These are phyloP conservation scores for Lucinisca nassula DNA, from an alignment of 2,888 invertebrate species.

Conservation along the genomic window DNA sequence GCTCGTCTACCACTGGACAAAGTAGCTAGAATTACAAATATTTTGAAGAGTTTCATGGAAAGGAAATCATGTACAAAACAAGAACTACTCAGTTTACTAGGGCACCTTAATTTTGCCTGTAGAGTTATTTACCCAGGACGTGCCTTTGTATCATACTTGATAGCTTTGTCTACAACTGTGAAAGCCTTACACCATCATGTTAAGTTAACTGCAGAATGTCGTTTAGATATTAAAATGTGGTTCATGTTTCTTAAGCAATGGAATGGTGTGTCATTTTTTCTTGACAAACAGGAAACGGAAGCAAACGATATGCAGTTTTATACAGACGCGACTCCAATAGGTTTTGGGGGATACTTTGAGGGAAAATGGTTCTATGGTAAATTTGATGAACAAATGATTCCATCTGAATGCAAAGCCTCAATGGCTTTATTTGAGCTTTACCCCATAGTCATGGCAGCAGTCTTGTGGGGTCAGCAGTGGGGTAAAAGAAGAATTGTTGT, in stretches of 20 bases:
- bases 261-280: constrained; percentile 40
- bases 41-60: constrained; percentile 15
- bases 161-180: constrained; percentile 32
- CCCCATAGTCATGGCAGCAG: constrained; percentile 49
- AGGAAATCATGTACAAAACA: constrained; percentile 49
- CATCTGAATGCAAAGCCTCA: background rate
- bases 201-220: constrained; percentile 31
- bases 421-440: constrained; percentile 44
- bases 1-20: constrained; percentile 50
- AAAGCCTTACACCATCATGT: constrained; percentile 38
- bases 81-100: constrained; percentile 40
- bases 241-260: constrained; percentile 23
- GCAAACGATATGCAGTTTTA: background rate
- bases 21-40: constrained; percentile 22
- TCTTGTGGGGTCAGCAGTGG: constrained; percentile 32
- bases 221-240: constrained; percentile 50
- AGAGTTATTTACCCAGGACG: constrained; percentile 53
- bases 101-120: constrained; percentile 52
- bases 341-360: constrained; percentile 2
- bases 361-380: constrained; percentile 7
- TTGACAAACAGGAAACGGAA: background rate
- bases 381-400: background rate
- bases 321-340: constrained; percentile 10
- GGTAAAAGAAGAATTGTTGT: constrained; percentile 14
- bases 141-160: constrained; percentile 56